Evolutionary conservation across 2,797 vertebrate genomes (phyloP).

Genomic region (Urophycis tenuis): DNA sequence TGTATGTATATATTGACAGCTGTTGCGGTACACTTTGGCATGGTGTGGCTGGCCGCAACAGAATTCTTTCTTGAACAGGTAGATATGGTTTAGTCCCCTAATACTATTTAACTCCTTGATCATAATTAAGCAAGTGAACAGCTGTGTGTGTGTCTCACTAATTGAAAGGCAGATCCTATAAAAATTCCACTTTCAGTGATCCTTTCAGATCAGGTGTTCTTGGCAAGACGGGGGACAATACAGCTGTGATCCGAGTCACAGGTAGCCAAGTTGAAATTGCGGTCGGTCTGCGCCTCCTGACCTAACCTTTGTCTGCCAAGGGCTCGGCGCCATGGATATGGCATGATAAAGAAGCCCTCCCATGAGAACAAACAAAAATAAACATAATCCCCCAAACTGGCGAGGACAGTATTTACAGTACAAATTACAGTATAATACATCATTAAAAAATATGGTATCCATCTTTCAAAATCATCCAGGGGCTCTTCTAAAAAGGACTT

Average conservation of each 20-base stretch:
- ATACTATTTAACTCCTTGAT: neutral
- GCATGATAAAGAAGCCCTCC: slow-evolving; percentile 65
- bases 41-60: slow-evolving; percentile 11
- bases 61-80: neutral
- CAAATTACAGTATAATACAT: slow-evolving; percentile 81
- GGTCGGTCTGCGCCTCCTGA: neutral
- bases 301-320: neutral
- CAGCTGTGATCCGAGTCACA: neutral
- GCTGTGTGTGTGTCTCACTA: neutral
- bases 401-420: slow-evolving; percentile 83
- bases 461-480: slow-evolving; percentile 67
- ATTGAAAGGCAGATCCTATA: neutral
- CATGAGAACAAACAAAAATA: slow-evolving; percentile 42
- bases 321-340: slow-evolving; percentile 34
- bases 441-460: slow-evolving; percentile 68
- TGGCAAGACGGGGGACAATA: neutral
- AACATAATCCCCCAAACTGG: slow-evolving; percentile 37
- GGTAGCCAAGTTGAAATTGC: neutral
- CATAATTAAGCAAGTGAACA: neutral
- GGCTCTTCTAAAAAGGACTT: slow-evolving; percentile 67
- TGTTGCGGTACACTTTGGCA: slow-evolving; percentile 41
- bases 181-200: slow-evolving; percentile 13
- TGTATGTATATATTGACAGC: slow-evolving; percentile 10
- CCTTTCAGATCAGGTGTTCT: slow-evolving; percentile 8
- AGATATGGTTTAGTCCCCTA: neutral